Conservation (phyloP, 1,140 invertebrate genomes). For the Panagrolaimus sp. region DNA sequence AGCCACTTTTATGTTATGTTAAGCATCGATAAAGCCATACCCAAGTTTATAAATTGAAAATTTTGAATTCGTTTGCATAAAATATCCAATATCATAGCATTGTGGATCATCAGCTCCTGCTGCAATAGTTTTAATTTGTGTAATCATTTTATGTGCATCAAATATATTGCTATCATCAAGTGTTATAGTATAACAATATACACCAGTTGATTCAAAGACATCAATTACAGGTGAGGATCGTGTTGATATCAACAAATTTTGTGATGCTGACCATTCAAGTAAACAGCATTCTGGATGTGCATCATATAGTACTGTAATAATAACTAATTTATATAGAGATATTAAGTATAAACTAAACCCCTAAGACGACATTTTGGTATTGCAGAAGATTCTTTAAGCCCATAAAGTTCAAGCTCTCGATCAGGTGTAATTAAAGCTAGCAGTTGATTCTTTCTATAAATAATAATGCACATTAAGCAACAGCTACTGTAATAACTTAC, state of each 20-base stretch:
- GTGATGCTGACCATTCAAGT: conserved; percentile 15
- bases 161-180: background rate
- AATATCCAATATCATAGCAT: conserved; percentile 4
- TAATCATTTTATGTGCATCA: background rate
- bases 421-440: conserved; percentile 1
- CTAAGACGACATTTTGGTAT: conserved; percentile 4
- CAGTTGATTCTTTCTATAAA: conserved; percentile 5
- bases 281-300: conserved; percentile 9
- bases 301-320: conserved; percentile 10
- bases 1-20: background rate
- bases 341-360: background rate
- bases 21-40: background rate
- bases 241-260: conserved; percentile 11
- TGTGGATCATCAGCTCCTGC: background rate
- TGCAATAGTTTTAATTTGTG: background rate
- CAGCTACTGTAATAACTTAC: background rate
- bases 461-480: background rate
- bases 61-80: conserved; percentile 6
- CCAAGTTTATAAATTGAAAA: conserved; percentile 5
- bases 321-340: background rate
- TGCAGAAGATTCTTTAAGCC: background rate
- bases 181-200: background rate
- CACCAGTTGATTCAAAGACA: conserved; percentile 13
- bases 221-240: conserved; percentile 5
- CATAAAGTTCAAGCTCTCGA: conserved; percentile 6